Conservation (phyloP, 2,113 vertebrate genomes). For the Callaeas wilsoni region DNA sequence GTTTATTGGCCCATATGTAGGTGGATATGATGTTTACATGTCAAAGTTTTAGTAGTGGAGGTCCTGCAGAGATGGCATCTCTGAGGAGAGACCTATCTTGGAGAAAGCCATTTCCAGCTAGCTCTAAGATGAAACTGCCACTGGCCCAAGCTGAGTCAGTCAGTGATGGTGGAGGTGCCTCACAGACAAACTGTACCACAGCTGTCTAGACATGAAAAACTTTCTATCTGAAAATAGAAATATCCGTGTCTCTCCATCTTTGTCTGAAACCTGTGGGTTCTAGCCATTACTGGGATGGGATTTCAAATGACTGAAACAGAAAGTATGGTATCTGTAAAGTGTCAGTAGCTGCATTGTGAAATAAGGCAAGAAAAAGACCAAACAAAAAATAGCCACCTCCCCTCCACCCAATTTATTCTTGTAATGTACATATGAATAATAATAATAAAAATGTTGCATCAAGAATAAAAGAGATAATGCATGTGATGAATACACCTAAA, state of each 20-base stretch:
- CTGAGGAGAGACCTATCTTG: background rate
- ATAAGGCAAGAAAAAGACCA: background rate
- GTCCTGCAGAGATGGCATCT: background rate
- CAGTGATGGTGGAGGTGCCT: background rate
- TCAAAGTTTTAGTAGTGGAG: background rate
- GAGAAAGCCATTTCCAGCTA: background rate
- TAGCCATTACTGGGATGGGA: background rate
- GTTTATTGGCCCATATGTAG: background rate
- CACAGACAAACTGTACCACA: fast-evolving
- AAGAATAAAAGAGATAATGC: background rate
- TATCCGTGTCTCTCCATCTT: background rate
- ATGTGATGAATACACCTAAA: background rate
- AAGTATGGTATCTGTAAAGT: background rate
- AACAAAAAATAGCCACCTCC: background rate
- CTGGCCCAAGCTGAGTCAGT: background rate
- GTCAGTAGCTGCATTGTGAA: background rate
- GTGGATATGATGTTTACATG: background rate
- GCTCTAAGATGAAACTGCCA: no score
- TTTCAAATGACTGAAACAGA: background rate
- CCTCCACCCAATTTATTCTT: background rate
- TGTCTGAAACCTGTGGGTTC: background rate
- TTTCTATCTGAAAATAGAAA: background rate
- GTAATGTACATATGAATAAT: background rate
- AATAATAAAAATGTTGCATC: background rate
- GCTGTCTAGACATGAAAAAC: background rate